Conservation (phyloP, 2,797 vertebrate species). For the Thripadectes ignobilis region DNA sequence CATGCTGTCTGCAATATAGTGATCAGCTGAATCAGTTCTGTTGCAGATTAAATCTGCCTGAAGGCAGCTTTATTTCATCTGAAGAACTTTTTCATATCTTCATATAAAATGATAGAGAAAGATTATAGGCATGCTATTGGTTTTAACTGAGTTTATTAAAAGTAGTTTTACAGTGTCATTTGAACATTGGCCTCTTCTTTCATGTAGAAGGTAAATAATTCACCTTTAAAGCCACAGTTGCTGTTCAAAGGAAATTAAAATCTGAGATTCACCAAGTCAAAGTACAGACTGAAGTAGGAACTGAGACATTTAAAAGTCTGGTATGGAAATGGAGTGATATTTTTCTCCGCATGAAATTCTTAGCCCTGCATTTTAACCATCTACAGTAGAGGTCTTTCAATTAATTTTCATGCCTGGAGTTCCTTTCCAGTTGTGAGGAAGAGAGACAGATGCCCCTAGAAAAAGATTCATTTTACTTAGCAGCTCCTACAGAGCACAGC, state of each 20-base stretch:
- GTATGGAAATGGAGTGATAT: neutral
- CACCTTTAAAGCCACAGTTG: neutral
- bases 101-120: neutral
- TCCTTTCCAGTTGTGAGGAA: neutral
- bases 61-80: neutral
- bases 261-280: neutral
- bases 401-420: neutral
- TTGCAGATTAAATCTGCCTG: slow-evolving; percentile 27
- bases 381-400: neutral
- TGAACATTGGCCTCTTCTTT: neutral
- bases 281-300: neutral
- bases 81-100: neutral
- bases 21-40: neutral
- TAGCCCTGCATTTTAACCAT: neutral
- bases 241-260: neutral
- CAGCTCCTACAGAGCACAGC: neutral
- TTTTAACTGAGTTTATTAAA: neutral
- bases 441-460: neutral
- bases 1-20: neutral
- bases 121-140: neutral
- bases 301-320: neutral
- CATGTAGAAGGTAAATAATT: neutral
- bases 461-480: neutral
- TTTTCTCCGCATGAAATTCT: neutral
- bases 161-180: neutral